These are phyloP conservation scores for Hemichromis elongatus DNA, from an alignment of 2,113 vertebrate species.

Conservation along the genomic window DNA sequence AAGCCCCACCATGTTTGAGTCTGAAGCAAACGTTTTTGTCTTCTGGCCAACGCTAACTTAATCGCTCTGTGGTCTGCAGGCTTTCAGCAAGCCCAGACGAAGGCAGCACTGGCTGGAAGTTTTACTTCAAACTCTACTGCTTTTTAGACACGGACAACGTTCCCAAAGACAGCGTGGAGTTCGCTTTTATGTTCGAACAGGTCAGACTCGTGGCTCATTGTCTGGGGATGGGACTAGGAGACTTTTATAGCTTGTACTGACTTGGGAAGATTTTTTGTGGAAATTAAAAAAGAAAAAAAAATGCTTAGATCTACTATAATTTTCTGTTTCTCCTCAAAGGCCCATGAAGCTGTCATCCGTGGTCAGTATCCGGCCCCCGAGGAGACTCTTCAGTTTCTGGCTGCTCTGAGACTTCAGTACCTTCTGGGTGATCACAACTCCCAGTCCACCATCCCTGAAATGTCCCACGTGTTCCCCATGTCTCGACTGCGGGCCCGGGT, in stretches of 20 bases:
- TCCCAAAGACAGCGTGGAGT: constrained; percentile 92
- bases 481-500: constrained; percentile 85
- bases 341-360: constrained; percentile 90
- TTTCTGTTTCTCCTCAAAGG: constrained; percentile 62
- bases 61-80: constrained; percentile 50
- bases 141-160: constrained; percentile 91
- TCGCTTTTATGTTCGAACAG: constrained; percentile 98
- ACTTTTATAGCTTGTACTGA: not conserved
- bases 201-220: constrained; percentile 48
- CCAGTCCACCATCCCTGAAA: constrained; percentile 71
- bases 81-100: constrained; percentile 77
- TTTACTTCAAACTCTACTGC: constrained; percentile 99
- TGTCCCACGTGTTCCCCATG: constrained; percentile 88
- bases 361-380: constrained; percentile 93
- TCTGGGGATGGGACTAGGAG: not conserved
- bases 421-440: constrained; percentile 79
- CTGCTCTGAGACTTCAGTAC: constrained; percentile 90
- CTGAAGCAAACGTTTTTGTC: not conserved
- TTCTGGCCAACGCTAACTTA: fast-evolving
- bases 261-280: not conserved
- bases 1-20: not conserved
- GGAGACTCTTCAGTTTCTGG: constrained; percentile 92
- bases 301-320: fast-evolving
- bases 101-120: constrained; percentile 81
- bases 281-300: not conserved